Base-by-base conservation (phyloP, 2,888 invertebrate species). In the Aporophyla nigra region DNA sequence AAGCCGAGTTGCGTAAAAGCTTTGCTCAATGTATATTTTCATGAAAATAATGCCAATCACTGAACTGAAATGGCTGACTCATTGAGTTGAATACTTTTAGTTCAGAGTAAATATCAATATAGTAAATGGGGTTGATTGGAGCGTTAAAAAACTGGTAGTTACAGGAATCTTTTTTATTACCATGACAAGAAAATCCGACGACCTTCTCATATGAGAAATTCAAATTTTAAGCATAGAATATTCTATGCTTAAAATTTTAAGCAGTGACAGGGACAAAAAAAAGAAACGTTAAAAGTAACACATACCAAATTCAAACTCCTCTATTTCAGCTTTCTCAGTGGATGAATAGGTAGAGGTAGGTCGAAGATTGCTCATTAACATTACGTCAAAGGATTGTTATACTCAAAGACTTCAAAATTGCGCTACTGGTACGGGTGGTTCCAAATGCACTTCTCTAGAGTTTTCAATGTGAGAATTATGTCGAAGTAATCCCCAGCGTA, bases 71-170 rank as follows among this genome's bases (percentile, higher is more conserved):
- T 53, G 33, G 4, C 40, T 66, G 56, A 66, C n/a, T 80, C 71
- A 67, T 58, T 79, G 84, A 76, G 82, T 77, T 63, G 76, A 62
- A 79, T 56, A 58, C n/a, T 70, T 70, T 65, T 27, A 66, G 84
- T 66, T 56, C 5, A 2, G 40, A 10, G 43, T 51, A 49, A 54
- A 49, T 40, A n/a, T 53, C 19, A 49, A 46, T 59, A 53, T 53
- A 81, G 43, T 24, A 16, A n/a, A 46, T 78, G 46, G 21, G 10
- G 46, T 6, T 46, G n/a, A n/a, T 59, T 40, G n/a, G n/a, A 58
- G 10, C 33, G 27, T 54, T 10, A 46, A 77, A 27, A 33, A 61
- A 1, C n/a, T n/a, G 43, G 1, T 6, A 14, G 16, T n/a, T 59
- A 53, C 40, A 75, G 21, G 24, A 19, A 40, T 40, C 5, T 6